Base-by-base conservation (phyloP, 2,113 vertebrate species). In the Cavia aperea region DNA sequence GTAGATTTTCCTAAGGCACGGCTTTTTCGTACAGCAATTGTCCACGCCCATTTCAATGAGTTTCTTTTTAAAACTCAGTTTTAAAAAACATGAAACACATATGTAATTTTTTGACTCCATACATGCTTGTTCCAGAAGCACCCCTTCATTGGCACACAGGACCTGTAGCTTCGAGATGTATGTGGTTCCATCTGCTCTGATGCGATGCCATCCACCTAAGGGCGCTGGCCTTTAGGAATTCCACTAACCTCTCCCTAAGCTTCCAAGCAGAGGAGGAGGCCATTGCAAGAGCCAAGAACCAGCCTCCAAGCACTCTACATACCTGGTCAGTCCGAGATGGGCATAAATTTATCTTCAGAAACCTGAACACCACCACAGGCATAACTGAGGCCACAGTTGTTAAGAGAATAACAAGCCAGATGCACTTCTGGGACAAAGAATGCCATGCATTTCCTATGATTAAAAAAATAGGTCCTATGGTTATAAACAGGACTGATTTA, bases 401-500 rank as follows among this genome's bases (percentile, higher is more conserved):
- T 91, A 98, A 97, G 90, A 98, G 95, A 95, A 98, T 98, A 75
- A 98, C 97, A 88, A 98, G 93, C 98, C 98, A 99, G 94, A 98
- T 97, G 23, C 90, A 97, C 90, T 96, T 97, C 97, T 98, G 97
- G 72, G 96, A 94, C 72, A 98, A 97, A 84, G 97, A 97, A 97
- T 97, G 98, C 11, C 94, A 94, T 16, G 97, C 97, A 6, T 98
- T 97, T 92, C 98, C 98, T 99, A 54, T 89, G 54, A 39, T 78
- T 43, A 92, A 92, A 93, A 90, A 95, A 90, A 88, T 7, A 92
- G 36, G 89, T 13, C 65, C 18, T 73, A 46, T 72, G 29, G 77
- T 86, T 94, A 94, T 68, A 87, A 82, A 88, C 26, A 75, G 11
- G n/a, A 58, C 13, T 54, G 15, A 70, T 56, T 62, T 83, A 18